Base-by-base conservation (phyloP, 1,140 invertebrate genomes). In the Camponotus pennsylvanicus region DNA sequence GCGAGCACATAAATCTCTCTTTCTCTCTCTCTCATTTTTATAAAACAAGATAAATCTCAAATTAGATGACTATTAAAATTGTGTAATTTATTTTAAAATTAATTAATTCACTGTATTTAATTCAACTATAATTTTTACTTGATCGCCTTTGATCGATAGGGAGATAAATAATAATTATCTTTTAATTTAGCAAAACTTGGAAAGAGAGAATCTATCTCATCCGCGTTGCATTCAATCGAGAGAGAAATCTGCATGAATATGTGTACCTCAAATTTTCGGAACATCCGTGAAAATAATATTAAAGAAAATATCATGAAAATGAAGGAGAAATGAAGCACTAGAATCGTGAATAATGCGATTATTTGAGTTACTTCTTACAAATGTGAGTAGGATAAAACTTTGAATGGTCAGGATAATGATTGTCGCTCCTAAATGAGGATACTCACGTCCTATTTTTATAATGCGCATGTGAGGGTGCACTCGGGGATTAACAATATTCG, bases 361-460 rank as follows among this genome's bases (percentile, higher is more conserved):
- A 37, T 52, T 76, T 21, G 37, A 13, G 34, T 32, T 40, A 9
- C 13, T 52, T 27, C 6, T 40, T 45, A 34, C 15, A 37, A 73
- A 40, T 4, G 37, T 9, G 32, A 8, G 76, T 40, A 18, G 6
- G 27, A 34, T 76, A 4, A 9, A 52, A 64, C 18, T 45, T 37
- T 57, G 59, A 75, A 76, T 73, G 2, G 42, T 40, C 15, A 13
- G 34, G 7, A 37, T 27, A 32, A 79, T 40, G 42, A 2, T 7
- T 45, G 21, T 34, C 34, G n/a, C 18, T 85, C 21, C 45, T 57
- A 78, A 67, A 78, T 45, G 40, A 21, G 13, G n/a, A 84, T 57
- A 27, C 21, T 69, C 37, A 42, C 40, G 11, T 88, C 49, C 71
- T 90, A 85, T 90, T 87, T 88, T 87, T 84, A 27, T 78, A 40